These are phyloP conservation scores for Volucella bombylans DNA, from an alignment of 2,888 invertebrate genomes.

Conservation along the genomic window DNA sequence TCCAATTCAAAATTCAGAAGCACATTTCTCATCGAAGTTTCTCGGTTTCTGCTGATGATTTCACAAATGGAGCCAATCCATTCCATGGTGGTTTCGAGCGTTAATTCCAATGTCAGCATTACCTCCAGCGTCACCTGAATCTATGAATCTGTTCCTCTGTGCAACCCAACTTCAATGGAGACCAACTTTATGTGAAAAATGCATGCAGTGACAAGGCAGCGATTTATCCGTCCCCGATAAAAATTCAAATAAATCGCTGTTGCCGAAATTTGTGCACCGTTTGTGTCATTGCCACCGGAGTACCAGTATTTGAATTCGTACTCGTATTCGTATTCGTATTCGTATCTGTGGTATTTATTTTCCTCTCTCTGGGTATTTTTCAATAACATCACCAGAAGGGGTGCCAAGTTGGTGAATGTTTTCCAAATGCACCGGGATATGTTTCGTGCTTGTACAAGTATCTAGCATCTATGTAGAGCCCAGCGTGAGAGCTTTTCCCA, in stretches of 20 bases:
- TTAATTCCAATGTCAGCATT: neutral
- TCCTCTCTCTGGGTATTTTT: constrained; percentile 47
- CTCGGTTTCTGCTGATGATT: constrained; percentile 55
- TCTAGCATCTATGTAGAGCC: neutral
- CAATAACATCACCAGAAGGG: constrained; percentile 39
- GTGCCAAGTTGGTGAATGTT: constrained; percentile 12
- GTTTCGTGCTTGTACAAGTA: neutral
- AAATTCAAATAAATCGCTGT: constrained; percentile 64
- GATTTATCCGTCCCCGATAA: constrained; percentile 52
- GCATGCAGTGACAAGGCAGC: constrained; percentile 58
- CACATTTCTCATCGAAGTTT: constrained; percentile 65
- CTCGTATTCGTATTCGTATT: neutral
- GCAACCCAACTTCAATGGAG: constrained; percentile 3
- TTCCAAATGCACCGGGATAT: constrained; percentile 49
- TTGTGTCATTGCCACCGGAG: neutral
- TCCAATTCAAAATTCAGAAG: constrained; percentile 2
- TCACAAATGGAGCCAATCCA: constrained; percentile 50
- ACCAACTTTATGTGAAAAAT: constrained; percentile 64
- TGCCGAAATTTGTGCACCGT: constrained; percentile 30
- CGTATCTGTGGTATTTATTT: constrained; percentile 35
- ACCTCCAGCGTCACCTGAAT: constrained; percentile 19
- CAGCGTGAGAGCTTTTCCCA: constrained; percentile 19
- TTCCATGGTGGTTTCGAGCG: constrained; percentile 3
- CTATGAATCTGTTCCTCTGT: no score
- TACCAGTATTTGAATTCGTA: constrained; percentile 5